These are phyloP conservation scores for Columba guinea DNA, from an alignment of 2,797 vertebrate genomes.

Conservation along the genomic window DNA sequence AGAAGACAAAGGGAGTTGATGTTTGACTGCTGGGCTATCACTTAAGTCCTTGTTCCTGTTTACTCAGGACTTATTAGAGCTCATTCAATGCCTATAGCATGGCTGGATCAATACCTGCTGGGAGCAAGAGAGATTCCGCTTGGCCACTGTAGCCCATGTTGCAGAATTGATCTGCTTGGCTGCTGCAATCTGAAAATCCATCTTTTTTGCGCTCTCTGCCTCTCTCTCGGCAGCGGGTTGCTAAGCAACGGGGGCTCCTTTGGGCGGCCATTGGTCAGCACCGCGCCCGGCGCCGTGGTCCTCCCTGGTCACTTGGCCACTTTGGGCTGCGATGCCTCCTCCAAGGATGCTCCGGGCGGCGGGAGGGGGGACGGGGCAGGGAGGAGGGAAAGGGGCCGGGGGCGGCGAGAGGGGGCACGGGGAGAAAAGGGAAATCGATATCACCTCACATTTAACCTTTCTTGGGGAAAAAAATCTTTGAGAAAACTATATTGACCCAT, in stretches of 20 bases:
- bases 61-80: conserved; percentile 76
- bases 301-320: conserved; percentile 80
- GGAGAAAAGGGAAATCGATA: conserved; percentile 70
- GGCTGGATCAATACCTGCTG: conserved; percentile 80
- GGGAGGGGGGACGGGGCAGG: conserved; percentile 26
- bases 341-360: conserved; percentile 58
- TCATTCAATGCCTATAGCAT: conserved; percentile 80
- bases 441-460: conserved; percentile 74
- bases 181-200: conserved; percentile 79
- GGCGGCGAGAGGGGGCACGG: neutral
- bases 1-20: conserved; percentile 68
- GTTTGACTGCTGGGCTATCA: conserved; percentile 72
- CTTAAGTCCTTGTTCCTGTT: conserved; percentile 76
- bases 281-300: conserved; percentile 27
- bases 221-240: conserved; percentile 72
- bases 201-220: conserved; percentile 70
- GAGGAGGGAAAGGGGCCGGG: neutral
- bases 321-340: conserved; percentile 67
- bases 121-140: conserved; percentile 78
- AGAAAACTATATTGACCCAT: conserved; percentile 78
- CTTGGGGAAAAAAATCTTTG: conserved; percentile 49
- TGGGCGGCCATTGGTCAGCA: conserved; percentile 71
- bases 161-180: conserved; percentile 79
- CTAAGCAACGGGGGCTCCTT: conserved; percentile 77
- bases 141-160: conserved; percentile 76